Evolutionary conservation across 2,888 invertebrate genomes (phyloP).

Genomic region (Diploptera punctata): DNA sequence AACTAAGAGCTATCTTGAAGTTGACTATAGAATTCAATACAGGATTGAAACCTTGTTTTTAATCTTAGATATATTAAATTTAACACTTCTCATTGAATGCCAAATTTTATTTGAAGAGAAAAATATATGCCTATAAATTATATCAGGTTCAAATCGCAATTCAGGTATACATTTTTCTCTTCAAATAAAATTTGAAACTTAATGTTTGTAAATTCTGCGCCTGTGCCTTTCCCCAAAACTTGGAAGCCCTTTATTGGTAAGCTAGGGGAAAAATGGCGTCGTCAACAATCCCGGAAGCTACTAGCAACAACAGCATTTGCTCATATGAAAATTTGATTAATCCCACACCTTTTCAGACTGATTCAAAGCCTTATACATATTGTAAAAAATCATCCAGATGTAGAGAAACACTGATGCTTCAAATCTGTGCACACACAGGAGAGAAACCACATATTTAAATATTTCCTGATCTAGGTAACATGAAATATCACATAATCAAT

Average conservation of each 20-base stretch:
- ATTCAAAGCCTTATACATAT: conserved; percentile 63
- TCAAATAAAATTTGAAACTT: no score
- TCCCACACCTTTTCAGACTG: conserved; percentile 64
- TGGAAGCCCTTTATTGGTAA: no score
- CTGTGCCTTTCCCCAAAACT: conserved; percentile 55
- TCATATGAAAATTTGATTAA: conserved; percentile 57
- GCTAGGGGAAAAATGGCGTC: no score
- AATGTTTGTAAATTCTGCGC: conserved; percentile 35
- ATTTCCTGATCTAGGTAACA: no score
- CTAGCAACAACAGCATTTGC: conserved; percentile 68
- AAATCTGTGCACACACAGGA: conserved; percentile 63
- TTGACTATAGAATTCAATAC: conserved; percentile 64
- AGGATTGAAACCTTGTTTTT: conserved; percentile 51
- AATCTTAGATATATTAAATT: no score
- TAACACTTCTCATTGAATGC: no score
- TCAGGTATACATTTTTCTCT: no score
- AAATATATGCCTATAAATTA: no score
- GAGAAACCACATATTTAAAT: conserved; percentile 59
- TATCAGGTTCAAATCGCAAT: no score
- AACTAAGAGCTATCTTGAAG: conserved; percentile 50
- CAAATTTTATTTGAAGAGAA: no score
- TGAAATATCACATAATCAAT: no score
- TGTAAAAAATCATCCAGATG: conserved; percentile 64
- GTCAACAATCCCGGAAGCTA: no score
- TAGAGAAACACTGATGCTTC: conserved; percentile 60